These are phyloP conservation scores for Hemiscyllium ocellatum DNA, from an alignment of 2,113 vertebrate species.

Conservation along the genomic window DNA sequence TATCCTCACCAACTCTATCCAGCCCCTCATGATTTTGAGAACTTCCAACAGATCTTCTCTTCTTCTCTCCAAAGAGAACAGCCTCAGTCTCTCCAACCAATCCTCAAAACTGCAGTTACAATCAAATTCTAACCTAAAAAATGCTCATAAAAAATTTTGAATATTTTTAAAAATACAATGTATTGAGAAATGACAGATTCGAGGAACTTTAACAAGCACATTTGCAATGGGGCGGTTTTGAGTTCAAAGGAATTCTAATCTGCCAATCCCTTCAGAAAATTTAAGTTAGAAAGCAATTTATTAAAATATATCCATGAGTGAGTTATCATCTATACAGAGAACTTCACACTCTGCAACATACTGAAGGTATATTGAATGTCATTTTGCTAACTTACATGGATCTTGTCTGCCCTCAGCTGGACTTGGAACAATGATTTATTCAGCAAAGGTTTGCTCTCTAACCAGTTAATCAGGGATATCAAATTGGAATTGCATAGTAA, in stretches of 20 bases:
- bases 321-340: background rate
- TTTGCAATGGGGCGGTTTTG: background rate
- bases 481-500: background rate
- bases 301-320: background rate
- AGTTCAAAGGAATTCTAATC: background rate
- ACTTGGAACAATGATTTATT: background rate
- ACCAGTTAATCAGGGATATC: background rate
- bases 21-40: no score
- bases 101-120: background rate
- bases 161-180: background rate
- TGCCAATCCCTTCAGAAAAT: background rate
- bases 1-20: no score
- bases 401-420: conserved; percentile 34
- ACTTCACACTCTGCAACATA: background rate
- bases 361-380: background rate
- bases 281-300: background rate
- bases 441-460: background rate
- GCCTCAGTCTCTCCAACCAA: no score
- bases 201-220: background rate
- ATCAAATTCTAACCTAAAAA: background rate
- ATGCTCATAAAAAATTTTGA: background rate
- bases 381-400: conserved; percentile 12
- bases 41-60: no score
- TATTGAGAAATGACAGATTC: background rate
- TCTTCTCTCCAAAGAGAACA: no score